Conservation (phyloP, 2,113 vertebrate genomes). For the Plectropomus leopardus region DNA sequence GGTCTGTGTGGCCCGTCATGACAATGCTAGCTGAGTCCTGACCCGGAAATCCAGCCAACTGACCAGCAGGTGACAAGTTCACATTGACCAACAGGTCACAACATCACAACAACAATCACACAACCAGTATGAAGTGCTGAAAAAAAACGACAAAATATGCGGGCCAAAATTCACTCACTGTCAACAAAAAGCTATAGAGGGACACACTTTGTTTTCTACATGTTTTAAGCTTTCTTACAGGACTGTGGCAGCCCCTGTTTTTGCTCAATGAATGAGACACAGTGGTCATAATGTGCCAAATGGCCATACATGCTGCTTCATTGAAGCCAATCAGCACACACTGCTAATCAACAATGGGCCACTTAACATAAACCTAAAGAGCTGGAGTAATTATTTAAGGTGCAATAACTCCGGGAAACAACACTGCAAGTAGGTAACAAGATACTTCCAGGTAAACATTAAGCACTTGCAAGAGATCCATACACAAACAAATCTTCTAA, state of each 20-base stretch:
- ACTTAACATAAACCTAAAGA: constrained; percentile 18
- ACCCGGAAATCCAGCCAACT: constrained; percentile 67
- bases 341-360: constrained; percentile 16
- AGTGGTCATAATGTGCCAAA: constrained; percentile 12
- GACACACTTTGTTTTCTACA: neutral
- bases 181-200: neutral
- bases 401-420: neutral
- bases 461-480: neutral
- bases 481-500: neutral
- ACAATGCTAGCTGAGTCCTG: constrained; percentile 72
- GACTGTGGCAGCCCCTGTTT: neutral
- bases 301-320: constrained; percentile 8
- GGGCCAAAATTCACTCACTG: neutral
- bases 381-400: neutral
- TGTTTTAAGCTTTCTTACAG: neutral
- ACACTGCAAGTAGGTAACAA: constrained; percentile 4
- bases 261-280: neutral
- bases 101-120: constrained; percentile 41
- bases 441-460: constrained; percentile 17
- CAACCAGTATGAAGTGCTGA: neutral
- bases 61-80: constrained; percentile 63
- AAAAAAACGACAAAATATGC: neutral
- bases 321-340: constrained; percentile 26
- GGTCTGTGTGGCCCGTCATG: constrained; percentile 70
- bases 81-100: constrained; percentile 44